Evolutionary conservation across 1,140 invertebrate species (phyloP), one percentile per base, ranked within the genome.

Genomic region (Bicyclus anynana): DNA sequence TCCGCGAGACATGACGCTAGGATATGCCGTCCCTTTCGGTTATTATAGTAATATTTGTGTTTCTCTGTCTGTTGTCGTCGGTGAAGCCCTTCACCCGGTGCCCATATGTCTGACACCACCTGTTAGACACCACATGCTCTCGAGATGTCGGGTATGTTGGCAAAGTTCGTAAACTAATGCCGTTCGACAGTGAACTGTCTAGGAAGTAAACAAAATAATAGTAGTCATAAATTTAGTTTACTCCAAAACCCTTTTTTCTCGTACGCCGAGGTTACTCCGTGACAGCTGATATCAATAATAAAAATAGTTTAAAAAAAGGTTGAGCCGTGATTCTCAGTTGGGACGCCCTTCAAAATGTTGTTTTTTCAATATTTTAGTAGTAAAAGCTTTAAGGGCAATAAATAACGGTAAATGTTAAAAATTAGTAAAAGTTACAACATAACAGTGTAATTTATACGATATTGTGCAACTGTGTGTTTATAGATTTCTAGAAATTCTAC

Each of bases 51-150:
- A 62, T 40, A 47, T 50, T 68, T 51, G 51, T 59, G 48, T 64
- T 42, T 71, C 69, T 71, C 57, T 60, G 37, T 78, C 63, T 65
- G 26, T 65, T 14, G 62, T 69, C 74, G 71, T 81, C 78, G 81
- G 68, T 58, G 20, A 65, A 80, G 80, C 78, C 80, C 80, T 83
- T 80, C 73, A 61, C 12, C 44, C 64, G 68, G 65, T 76, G 71
- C 59, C 73, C 73, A 82, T 62, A 74, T 81, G 81, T 80, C 72
- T 68, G 63, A 66, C 60, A 38, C 56, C 82, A 85, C 78, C 80
- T 83, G 80, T 83, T 73, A 57, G n/a, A 42, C 42, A 46, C 62
- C 74, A 79, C 73, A 70, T 77, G 74, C 63, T 47, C 53, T 17
- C 18, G 16, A 51, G 38, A 59, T n/a, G 44, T 48, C 64, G 58